Evolutionary conservation across 2,113 vertebrate species (phyloP).

Genomic region (Petaurus breviceps): DNA sequence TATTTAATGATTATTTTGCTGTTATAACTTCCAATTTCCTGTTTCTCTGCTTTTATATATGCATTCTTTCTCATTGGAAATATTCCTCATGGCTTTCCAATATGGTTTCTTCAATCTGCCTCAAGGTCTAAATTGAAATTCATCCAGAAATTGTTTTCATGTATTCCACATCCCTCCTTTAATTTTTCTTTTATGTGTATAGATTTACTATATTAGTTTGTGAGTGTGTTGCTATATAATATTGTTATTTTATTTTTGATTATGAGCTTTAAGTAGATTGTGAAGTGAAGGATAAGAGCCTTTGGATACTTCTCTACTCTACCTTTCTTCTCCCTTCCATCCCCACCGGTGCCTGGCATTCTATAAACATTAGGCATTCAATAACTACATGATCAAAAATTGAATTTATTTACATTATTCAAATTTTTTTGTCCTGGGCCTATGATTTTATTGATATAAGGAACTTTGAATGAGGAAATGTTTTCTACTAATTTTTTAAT

Average conservation of each 20-base stretch:
- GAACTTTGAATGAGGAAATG: neutral
- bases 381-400: neutral
- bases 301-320: neutral
- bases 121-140: slow-evolving; percentile 15
- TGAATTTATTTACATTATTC: neutral
- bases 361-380: neutral
- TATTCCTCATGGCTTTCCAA: neutral
- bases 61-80: neutral
- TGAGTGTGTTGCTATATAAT: slow-evolving; percentile 18
- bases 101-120: slow-evolving; percentile 2
- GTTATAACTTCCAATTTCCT: neutral
- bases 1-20: slow-evolving; percentile 7
- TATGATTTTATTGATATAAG: neutral
- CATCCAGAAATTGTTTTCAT: slow-evolving; percentile 36
- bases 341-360: no score
- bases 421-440: neutral
- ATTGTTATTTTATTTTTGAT: slow-evolving; percentile 26
- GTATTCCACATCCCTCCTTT: neutral
- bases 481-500: neutral
- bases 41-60: neutral
- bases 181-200: neutral
- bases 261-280: slow-evolving; percentile 29
- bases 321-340: no score
- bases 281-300: neutral
- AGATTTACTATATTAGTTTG: slow-evolving; percentile 10